Evolutionary conservation across 2,113 vertebrate species (phyloP), one percentile per base, ranked within the genome.

Genomic region (Irena cyanogastra): DNA sequence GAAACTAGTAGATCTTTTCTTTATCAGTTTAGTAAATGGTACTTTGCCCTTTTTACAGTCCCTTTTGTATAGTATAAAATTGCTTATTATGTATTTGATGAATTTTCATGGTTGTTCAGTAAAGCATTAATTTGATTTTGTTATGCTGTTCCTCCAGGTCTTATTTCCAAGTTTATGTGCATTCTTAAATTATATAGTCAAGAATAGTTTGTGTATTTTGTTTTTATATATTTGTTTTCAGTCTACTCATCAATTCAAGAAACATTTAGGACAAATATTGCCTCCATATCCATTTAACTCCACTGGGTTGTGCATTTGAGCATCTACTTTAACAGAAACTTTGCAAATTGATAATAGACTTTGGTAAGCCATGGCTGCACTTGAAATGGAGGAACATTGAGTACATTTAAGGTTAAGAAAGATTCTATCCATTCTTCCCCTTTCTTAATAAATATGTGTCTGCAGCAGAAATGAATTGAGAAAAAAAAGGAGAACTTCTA

Each of bases 331-430:
- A 77, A 68, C 18, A 87, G 49, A 52, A 79, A 44, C 3, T 31
- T 45, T 68, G 10, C 8, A 57, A n/a, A 81, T 35, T 81, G 5
- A 53, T 96, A 93, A 97, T 94, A 96, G 95, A 96, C 80, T 95
- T 78, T 44, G 94, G 71, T 91, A 95, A 94, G 95, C 94, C 69
- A 56, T 64, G 79, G 94, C 89, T 95, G 76, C 83, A 21, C 90
- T 93, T 97, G 87, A 94, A 94, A 94, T 96, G 92, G 93, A 96
- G 85, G 95, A 98, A 98, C 93, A 98, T 21, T 79, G 86, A 91
- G 96, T 94, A 97, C 89, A 97, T 98, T 97, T 97, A 94, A 87
- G 61, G 61, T 94, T 98, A 98, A 98, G 89, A 97, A 97, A 98
- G 92, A 92, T 65, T 94, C 37, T 60, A 18, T 37, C 22, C 1